Base-by-base conservation (phyloP, 2,113 vertebrate species). In the Atrichornis clamosus region DNA sequence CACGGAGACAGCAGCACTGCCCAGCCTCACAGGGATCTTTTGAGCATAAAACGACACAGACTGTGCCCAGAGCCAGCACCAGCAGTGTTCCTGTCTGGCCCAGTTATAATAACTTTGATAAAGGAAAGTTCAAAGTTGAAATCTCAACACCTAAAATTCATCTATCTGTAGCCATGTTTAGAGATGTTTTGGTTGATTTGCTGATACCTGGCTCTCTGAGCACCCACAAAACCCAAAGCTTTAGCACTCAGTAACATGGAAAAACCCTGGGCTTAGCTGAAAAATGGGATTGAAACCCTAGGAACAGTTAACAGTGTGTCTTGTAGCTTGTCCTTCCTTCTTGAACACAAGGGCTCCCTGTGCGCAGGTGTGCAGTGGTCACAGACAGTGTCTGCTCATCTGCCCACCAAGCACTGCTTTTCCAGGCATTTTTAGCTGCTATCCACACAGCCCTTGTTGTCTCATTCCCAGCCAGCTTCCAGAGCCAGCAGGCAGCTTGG, bases 381-480 rank as follows among this genome's bases (percentile, higher is more conserved):
- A 67, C 24, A 52, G 68, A 42, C 10, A 75, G 16, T 17, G 15
- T 64, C 86, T 75, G 24, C 74, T 72, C 84, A 73, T 84, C 81
- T 69, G 58, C n/a, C 44, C n/a, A 10, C 24, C 52, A 59, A 24
- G 20, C 39, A 41, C 37, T 68, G n/a, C 24, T 89, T 90, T 84
- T 85, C 41, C 44, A 49, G 73, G 59, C 20, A 24, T 26, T 60
- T 79, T 86, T 72, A 91, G 79, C 73, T 89, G 53, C 44, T 83
- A 22, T 73, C 58, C 69, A 53, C 63, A 42, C 30, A 55, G 52
- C 24, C 49, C 85, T 94, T 96, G 64, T 77, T 89, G 77, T 79
- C 39, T 90, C 27, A 69, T 94, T 92, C 83, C 79, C 70, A 70
- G 55, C 56, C 64, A 90, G 41, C 21, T 84, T 83, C 84, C 73